Percentiles rank a stretch among this genome's conserved stretches.
phyloP scores from a whole-genome alignment of 2,113 vertebrate genomes.

The Macquaria ambigua region DNA sequence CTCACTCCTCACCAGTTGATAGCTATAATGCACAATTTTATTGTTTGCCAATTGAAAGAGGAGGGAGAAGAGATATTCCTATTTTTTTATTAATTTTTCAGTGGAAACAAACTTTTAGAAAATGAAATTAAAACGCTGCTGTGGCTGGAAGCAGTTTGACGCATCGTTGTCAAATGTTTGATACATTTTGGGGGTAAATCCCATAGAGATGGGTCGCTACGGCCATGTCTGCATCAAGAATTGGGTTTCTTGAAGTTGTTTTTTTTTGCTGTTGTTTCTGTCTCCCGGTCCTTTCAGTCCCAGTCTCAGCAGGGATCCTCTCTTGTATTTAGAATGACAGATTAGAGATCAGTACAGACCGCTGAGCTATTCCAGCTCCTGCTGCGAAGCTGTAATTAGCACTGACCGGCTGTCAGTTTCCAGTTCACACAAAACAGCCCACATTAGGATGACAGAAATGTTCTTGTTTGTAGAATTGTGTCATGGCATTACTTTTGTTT shows the following conservation, averaged over 20 bases:
- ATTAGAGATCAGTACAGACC: conserved; percentile 53
- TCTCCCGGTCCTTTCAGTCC: conserved; percentile 11
- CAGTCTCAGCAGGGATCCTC: conserved; percentile 41
- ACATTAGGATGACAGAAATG: conserved; percentile 38
- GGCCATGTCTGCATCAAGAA: background rate
- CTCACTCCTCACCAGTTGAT: background rate
- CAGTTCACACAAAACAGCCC: conserved; percentile 36
- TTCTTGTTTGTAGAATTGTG: conserved; percentile 18
- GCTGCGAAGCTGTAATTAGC: conserved; percentile 59
- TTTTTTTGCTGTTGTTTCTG: background rate
- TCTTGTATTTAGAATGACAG: conserved; percentile 49
- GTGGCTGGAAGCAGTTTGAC: background rate
- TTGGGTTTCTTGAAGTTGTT: background rate
- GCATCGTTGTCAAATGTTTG: background rate
- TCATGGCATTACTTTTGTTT: conserved; percentile 13
- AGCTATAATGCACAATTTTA: background rate
- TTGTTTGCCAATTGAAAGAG: background rate
- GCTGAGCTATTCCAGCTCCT: conserved; percentile 31
- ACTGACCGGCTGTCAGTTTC: conserved; percentile 39
- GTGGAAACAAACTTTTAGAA: background rate
- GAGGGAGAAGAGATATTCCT: background rate
- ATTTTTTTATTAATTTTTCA: background rate
- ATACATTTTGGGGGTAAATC: background rate
- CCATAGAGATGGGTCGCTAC: background rate
- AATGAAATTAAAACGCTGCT: background rate